These are phyloP conservation scores for Corella eumyota DNA, from an alignment of 23 tunicate species.

Conservation along the genomic window DNA sequence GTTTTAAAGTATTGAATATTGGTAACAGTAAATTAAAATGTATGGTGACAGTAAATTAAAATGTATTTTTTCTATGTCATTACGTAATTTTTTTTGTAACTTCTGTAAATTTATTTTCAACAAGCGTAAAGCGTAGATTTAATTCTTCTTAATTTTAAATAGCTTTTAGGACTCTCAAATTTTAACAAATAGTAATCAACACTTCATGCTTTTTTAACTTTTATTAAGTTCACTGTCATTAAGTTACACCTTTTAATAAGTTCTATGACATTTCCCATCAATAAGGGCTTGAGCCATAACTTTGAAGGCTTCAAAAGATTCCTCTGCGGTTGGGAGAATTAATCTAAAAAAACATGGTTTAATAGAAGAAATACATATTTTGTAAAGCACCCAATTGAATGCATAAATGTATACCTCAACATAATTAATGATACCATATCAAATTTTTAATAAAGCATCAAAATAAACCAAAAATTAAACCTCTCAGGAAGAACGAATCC, in stretches of 20 bases:
- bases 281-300: conserved; percentile 55
- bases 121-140: too few species aligned
- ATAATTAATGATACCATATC: neutral
- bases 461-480: neutral
- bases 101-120: too few species aligned
- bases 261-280: conserved; percentile 53
- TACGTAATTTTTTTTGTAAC: too few species aligned
- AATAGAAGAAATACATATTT: neutral
- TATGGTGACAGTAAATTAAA: too few species aligned
- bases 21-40: too few species aligned
- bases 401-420: neutral
- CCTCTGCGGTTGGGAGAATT: conserved; percentile 56
- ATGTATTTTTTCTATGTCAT: too few species aligned
- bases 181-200: too few species aligned
- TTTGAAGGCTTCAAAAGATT: conserved; percentile 28
- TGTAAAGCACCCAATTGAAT: neutral
- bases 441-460: neutral
- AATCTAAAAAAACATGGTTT: conserved; percentile 33
- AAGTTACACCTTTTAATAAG: too few species aligned
- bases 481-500: conserved; percentile 82
- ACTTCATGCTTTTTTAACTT: too few species aligned
- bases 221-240: neutral
- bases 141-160: too few species aligned
- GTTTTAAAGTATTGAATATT: too few species aligned
- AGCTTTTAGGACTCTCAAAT: too few species aligned